These are phyloP conservation scores for Cnemophilus loriae DNA, from an alignment of 2,113 vertebrate genomes.

Conservation along the genomic window DNA sequence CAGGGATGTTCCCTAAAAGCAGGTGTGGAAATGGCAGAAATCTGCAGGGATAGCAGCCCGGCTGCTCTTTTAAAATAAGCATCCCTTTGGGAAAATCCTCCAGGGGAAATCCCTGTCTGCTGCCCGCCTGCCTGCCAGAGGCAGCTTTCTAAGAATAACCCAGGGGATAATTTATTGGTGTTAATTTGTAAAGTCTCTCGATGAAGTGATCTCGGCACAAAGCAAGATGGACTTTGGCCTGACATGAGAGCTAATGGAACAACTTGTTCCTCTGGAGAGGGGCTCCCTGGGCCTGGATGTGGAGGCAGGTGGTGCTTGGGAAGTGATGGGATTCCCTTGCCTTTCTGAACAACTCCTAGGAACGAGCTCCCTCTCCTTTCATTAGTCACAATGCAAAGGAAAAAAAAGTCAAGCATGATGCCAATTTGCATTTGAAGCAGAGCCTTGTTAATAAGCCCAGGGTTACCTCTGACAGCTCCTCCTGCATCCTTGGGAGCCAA, in stretches of 20 bases:
- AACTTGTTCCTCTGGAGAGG: background rate
- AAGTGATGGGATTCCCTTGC: background rate
- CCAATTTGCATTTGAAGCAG: background rate
- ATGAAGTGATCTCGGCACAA: conserved; percentile 14
- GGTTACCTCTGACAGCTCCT: background rate
- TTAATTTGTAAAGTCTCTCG: conserved; percentile 67
- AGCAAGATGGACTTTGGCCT: conserved; percentile 26
- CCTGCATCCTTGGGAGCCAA: background rate
- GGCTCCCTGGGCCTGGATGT: background rate
- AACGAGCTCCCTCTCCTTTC: background rate
- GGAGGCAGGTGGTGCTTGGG: background rate
- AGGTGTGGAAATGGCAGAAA: background rate
- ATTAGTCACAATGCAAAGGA: background rate
- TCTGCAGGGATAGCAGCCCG: background rate
- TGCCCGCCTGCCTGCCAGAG: background rate
- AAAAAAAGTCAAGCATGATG: background rate
- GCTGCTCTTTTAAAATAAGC: background rate
- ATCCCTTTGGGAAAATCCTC: background rate
- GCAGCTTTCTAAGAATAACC: conserved; percentile 47
- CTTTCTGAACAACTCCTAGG: background rate
- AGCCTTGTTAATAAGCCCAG: background rate
- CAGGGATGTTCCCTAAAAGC: background rate
- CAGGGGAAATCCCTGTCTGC: conserved; percentile 16
- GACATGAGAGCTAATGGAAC: conserved; percentile 38
- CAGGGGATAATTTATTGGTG: conserved; percentile 9